A percentile compares a stretch with the other conserved stretches of the same genome.
phyloP scores from a whole-genome alignment of 2,888 invertebrate genomes.

The Chymomyza procnemis region DNA sequence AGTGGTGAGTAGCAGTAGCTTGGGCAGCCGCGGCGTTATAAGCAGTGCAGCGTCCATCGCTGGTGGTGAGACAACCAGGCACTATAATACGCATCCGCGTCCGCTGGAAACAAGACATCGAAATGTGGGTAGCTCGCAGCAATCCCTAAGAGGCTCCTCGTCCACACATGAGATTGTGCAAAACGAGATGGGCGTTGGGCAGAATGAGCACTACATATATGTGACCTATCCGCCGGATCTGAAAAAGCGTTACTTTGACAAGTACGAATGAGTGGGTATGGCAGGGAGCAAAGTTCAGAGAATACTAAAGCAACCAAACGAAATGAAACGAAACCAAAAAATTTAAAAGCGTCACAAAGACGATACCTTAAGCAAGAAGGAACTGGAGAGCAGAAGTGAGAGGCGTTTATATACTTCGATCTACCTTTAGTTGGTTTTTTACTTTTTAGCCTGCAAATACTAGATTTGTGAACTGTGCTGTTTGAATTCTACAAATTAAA shows the following conservation, averaged over 20 bases:
- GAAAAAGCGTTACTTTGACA: conserved; percentile 88
- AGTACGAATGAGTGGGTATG: conserved; percentile 65
- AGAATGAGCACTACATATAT: conserved; percentile 90
- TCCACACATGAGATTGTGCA: conserved; percentile 78
- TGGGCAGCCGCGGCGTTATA: conserved; percentile 39
- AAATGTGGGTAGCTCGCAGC: conserved; percentile 72
- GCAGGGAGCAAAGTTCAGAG: neutral
- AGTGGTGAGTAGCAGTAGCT: conserved; percentile 51
- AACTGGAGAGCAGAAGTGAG: neutral
- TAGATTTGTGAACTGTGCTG: conserved; percentile 73
- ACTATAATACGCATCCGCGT: conserved; percentile 74
- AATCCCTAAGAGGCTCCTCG: conserved; percentile 74
- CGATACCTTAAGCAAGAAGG: neutral
- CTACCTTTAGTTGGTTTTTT: conserved; percentile 50
- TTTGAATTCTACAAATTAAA: conserved; percentile 61
- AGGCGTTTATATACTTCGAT: neutral
- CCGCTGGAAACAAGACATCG: conserved; percentile 72
- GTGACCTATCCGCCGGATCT: conserved; percentile 92
- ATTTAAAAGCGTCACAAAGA: neutral
- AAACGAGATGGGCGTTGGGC: conserved; percentile 80
- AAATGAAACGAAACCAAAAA: conserved; percentile 43
- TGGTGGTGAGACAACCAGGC: conserved; percentile 47
- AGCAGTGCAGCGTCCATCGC: conserved; percentile 23
- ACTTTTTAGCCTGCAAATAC: conserved; percentile 67
- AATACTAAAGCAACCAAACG: conserved; percentile 17